Conservation (phyloP, 1,140 invertebrate species). For the Camponotus pennsylvanicus region DNA sequence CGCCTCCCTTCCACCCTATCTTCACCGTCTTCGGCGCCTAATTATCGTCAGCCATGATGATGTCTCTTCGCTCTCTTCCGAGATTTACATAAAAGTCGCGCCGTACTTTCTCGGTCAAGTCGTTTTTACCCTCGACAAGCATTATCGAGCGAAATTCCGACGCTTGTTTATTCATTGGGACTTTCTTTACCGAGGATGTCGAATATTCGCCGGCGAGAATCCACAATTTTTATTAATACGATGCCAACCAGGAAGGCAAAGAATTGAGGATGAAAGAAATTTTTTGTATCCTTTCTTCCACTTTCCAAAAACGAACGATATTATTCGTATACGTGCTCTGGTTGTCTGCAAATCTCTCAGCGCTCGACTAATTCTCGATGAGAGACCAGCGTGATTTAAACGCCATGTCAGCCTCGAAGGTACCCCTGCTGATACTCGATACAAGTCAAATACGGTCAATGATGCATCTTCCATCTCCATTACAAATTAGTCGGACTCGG, state of each 20-base stretch:
- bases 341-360: neutral
- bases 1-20: neutral
- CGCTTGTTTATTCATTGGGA: neutral
- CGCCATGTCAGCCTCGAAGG: neutral
- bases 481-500: constrained; percentile 37
- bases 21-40: neutral
- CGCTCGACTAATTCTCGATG: neutral
- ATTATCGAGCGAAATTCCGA: constrained; percentile 65
- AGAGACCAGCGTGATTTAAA: constrained; percentile 30
- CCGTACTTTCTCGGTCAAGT: constrained; percentile 15
- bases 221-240: neutral
- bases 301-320: neutral
- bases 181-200: neutral
- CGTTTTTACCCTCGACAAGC: constrained; percentile 23
- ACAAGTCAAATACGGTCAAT: constrained; percentile 26
- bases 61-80: neutral
- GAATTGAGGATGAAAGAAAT: neutral
- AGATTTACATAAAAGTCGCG: constrained; percentile 63
- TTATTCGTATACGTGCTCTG: neutral
- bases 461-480: constrained; percentile 57
- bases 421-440: neutral
- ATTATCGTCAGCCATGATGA: constrained; percentile 1
- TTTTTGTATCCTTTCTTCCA: too few relatives aligned
- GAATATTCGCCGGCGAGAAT: neutral
- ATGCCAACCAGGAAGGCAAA: neutral